These are phyloP conservation scores for Porites cylindrica DNA, from an alignment of 92 coral and sea anemone species.

Conservation along the genomic window DNA sequence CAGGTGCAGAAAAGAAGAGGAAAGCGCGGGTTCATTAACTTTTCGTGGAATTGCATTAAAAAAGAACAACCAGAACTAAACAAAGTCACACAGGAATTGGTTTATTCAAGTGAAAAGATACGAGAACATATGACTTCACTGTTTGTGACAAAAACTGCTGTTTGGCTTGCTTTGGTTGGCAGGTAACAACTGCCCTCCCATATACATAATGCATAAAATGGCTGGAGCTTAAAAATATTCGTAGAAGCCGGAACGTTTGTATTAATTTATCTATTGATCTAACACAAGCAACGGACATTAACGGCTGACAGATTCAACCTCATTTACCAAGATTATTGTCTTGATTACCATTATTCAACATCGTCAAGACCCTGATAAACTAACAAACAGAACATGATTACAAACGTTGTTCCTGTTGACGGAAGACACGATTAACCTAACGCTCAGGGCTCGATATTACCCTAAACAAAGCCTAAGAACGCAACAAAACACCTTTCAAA, in stretches of 20 bases:
- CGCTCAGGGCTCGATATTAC: no score
- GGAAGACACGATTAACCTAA: no score
- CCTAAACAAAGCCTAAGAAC: no score
- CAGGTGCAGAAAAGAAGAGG: no score
- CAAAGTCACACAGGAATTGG: slow-evolving; percentile 2
- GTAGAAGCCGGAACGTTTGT: not conserved
- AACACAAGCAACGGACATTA: slow-evolving; percentile 7
- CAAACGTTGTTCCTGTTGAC: no score
- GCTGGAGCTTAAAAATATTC: slow-evolving; percentile 2
- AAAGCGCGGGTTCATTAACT: not conserved
- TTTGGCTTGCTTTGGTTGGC: slow-evolving; percentile 12
- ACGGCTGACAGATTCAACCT: slow-evolving; percentile 15
- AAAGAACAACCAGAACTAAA: slow-evolving; percentile 9
- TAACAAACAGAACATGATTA: no score
- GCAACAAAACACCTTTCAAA: no score
- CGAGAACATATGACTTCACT: slow-evolving; percentile 4
- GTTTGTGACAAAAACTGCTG: slow-evolving; percentile 7
- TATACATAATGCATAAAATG: slow-evolving; percentile 4
- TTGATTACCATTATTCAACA: slow-evolving; percentile 13
- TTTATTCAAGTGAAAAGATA: not conserved
- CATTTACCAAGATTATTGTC: slow-evolving; percentile 9
- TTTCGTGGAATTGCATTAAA: not conserved
- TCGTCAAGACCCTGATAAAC: not conserved
- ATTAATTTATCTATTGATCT: not conserved
- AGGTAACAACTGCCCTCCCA: slow-evolving; percentile 11